Evolutionary conservation across 2,113 vertebrate genomes (phyloP), one percentile per base, ranked within the genome.

Genomic region (Bettongia penicillata): DNA sequence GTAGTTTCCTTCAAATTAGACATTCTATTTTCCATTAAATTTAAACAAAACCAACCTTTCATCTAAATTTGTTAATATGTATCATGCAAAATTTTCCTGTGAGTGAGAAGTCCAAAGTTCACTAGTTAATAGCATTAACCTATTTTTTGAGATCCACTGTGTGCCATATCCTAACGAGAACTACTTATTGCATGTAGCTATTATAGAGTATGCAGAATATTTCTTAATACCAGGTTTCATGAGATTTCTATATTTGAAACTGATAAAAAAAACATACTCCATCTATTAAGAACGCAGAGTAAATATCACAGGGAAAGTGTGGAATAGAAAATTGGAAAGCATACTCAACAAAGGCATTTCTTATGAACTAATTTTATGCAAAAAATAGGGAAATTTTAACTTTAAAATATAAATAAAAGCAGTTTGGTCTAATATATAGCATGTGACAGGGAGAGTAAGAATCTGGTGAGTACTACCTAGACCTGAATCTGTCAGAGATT

Each of bases 381-480:
- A 77, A 90, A 93, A n/a, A 48, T 49, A 90, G 22, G 95, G 93
- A 89, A 50, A 51, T 28, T 91, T 96, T 84, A 89, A 91, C 93
- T 90, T 11, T 48, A 84, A 95, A 57, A 51, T 11, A 48, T 49
- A 25, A 52, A 52, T 51, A 90, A 55, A 92, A 19, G 31, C 5
- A 96, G 51, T 8, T 37, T n/a, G 14, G 28, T n/a, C 3, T 90
- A 14, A 8, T 43, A 10, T 0, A 23, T 37, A 37, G 26, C 12
- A 11, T 26, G 3, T 90, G 28, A 25, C 14, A 2, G 1, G 93
- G 8, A 8, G 47, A 90, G 31, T n/a, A 3, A 91, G 25, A 92
- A 50, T 3, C 3, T 90, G 57, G 9, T 90, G 90, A 77, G 43
- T n/a, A 90, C 51, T 10, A n/a, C 0, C 24, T 25, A 50, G 26